Base-by-base conservation (phyloP, 2,113 vertebrate species). In the Taurulus bubalis region DNA sequence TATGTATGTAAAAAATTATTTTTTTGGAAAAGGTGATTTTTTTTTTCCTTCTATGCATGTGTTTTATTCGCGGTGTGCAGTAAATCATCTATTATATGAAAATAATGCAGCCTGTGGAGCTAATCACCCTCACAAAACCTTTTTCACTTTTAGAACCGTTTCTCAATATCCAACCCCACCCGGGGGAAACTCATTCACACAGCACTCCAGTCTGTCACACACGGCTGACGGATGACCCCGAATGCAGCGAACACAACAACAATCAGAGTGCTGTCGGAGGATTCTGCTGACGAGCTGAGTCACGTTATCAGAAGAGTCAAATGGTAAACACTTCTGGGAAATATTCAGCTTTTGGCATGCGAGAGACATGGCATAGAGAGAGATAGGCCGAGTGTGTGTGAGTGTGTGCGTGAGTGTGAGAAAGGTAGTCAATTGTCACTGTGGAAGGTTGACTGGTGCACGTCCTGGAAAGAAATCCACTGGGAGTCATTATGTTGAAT, bases 261-360 rank as follows among this genome's bases (percentile, higher is more conserved):
- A 15, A 65, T 30, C 60, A 53, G 47, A 14, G 60, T 26, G 12
- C 51, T 36, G n/a, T 38, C 4, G 59, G 15, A 18, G 40, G 22
- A 53, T 20, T 38, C n/a, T 38, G 30, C 32, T 38, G 40, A 40
- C 56, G 12, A 62, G 71, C 58, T 7, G 28, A 51, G 59, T 64
- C 72, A 64, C 22, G 42, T 75, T 53, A 53, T 53, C n/a, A 49
- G 36, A 64, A 14, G 22, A 36, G 15, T 64, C 3, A 62, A 47
- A 74, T 12, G 24, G 28, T 49, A 74, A 63, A 74, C 56, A 63
- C 12, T 49, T 24, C 20, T 55, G 51, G 51, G 51, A 71, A 49
- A 74, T 63, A 49, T 63, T 63, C 20, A 16, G 53, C 45, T 75
- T 40, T 65, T 53, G 45, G 32, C 32, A 14, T 38, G 12, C 56